A percentile compares a stretch with the other conserved stretches of the same genome.
These are phyloP conservation scores for Chrysolina americana DNA, from an alignment of 2,888 invertebrate species.

Conservation along the genomic window DNA sequence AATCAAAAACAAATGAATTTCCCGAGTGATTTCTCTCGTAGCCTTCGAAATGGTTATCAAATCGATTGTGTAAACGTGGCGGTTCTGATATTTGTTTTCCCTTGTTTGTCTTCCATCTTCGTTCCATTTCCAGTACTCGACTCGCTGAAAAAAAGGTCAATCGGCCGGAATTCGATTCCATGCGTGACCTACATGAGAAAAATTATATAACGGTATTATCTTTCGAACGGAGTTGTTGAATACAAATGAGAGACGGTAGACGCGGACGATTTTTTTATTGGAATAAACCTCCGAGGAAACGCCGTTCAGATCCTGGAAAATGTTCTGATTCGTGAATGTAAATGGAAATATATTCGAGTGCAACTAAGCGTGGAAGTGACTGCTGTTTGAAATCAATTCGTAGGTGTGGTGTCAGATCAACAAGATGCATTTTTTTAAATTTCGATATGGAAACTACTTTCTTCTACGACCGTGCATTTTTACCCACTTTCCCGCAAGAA, in stretches of 20 bases:
- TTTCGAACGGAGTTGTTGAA: not conserved
- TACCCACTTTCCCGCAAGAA: too few relatives aligned
- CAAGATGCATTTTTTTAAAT: too few relatives aligned
- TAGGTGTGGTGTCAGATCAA: too few relatives aligned
- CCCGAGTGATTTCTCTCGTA: not conserved
- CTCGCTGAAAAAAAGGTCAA: constrained; percentile 37
- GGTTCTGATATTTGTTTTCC: constrained; percentile 38
- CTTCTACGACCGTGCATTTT: too few relatives aligned
- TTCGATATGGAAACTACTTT: too few relatives aligned
- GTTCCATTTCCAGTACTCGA: constrained; percentile 30
- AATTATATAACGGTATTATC: constrained; percentile 14
- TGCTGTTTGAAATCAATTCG: not conserved
- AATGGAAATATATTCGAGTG: not conserved
- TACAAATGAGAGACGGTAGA: not conserved
- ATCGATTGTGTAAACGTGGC: constrained; percentile 37
- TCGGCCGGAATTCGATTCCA: constrained; percentile 36
- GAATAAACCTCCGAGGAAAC: too few relatives aligned
- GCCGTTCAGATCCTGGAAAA: not conserved
- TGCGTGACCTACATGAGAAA: constrained; percentile 34
- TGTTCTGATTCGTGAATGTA: not conserved
- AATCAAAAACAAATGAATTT: constrained; percentile 1
- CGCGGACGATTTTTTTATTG: not conserved
- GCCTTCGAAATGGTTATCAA: constrained; percentile 15
- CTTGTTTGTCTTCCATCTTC: constrained; percentile 39
- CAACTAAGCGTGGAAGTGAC: too few relatives aligned